phyloP scores from a whole-genome alignment of 92 coral and sea anemone species.

The Actinostola sp. region DNA sequence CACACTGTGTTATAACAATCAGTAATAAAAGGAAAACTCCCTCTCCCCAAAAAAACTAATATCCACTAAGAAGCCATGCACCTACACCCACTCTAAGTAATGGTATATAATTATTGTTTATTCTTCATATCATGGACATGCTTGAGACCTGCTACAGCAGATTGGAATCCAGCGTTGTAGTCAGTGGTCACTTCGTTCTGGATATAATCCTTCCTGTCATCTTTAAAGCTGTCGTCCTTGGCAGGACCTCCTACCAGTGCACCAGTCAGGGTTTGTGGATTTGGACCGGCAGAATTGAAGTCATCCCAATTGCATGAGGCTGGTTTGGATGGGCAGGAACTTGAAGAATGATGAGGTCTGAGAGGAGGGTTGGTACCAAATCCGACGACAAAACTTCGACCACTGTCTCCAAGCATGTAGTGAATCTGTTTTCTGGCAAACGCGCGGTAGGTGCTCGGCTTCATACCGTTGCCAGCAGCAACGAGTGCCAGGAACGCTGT shows the following conservation, averaged over 20 bases:
- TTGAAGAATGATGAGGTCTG: slow-evolving; percentile 82
- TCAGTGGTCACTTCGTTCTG: slow-evolving; percentile 85
- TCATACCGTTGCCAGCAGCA: slow-evolving; percentile 80
- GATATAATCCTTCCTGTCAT: slow-evolving; percentile 68
- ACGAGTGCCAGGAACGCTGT: slow-evolving; percentile 86
- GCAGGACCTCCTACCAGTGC: slow-evolving; percentile 92
- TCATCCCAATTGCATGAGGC: slow-evolving; percentile 56
- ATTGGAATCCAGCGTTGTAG: slow-evolving; percentile 90
- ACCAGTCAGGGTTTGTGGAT: slow-evolving; percentile 78
- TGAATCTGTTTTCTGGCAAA: slow-evolving; percentile 82
- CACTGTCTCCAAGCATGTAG: slow-evolving; percentile 81
- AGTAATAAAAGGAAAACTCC: no score
- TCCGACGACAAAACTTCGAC: slow-evolving; percentile 87
- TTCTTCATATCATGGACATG: no score
- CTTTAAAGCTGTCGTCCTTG: slow-evolving; percentile 56
- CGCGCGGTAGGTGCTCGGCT: slow-evolving; percentile 44
- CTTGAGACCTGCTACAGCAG: slow-evolving; percentile 86
- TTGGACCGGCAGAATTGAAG: slow-evolving; percentile 54
- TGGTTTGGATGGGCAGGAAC: slow-evolving; percentile 74
- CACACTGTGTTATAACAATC: no score
- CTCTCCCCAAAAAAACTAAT: no score
- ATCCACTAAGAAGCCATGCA: no score
- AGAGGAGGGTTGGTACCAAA: slow-evolving; percentile 77
- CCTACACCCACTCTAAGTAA: no score
- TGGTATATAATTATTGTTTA: no score